A percentile compares a stretch with the other conserved stretches of the same genome.
phyloP scores from a whole-genome alignment of 2,113 vertebrate species.

The Cynocephalus volans region DNA sequence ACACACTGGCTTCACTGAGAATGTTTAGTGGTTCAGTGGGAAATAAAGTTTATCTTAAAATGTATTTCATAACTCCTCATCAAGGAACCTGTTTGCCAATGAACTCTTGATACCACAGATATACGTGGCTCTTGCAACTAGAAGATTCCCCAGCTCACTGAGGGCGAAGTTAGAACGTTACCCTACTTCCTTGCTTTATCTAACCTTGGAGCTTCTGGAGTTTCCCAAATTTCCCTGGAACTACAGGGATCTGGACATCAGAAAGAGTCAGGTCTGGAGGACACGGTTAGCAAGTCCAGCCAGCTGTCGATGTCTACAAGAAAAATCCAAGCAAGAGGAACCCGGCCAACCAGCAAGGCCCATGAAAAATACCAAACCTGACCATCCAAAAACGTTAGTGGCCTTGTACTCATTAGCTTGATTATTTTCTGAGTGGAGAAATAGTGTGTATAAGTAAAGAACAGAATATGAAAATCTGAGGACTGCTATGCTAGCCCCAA shows the following conservation, averaged over 20 bases:
- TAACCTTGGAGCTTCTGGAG: background rate
- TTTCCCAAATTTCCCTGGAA: background rate
- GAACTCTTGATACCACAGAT: rapidly evolving
- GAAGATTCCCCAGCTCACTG: background rate
- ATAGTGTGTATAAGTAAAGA: rapidly evolving
- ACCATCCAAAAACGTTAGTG: background rate
- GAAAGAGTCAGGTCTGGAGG: background rate
- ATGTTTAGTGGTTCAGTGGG: background rate
- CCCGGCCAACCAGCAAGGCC: too few relatives aligned
- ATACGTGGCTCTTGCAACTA: background rate
- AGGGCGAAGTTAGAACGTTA: background rate
- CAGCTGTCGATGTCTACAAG: rapidly evolving
- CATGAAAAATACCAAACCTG: too few relatives aligned
- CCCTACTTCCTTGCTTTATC: background rate
- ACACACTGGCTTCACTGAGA: background rate
- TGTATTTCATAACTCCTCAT: background rate
- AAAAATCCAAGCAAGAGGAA: background rate
- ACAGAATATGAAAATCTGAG: too few relatives aligned
- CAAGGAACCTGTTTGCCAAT: background rate
- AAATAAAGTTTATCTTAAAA: background rate
- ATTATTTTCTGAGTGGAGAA: background rate
- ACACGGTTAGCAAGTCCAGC: rapidly evolving
- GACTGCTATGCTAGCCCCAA: background rate
- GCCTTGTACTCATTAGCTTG: background rate
- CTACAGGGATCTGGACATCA: background rate